Percentiles rank a stretch among this genome's conserved stretches.
These are phyloP conservation scores for Arremon brunneinucha DNA, from an alignment of 2,797 vertebrate species.

Conservation along the genomic window DNA sequence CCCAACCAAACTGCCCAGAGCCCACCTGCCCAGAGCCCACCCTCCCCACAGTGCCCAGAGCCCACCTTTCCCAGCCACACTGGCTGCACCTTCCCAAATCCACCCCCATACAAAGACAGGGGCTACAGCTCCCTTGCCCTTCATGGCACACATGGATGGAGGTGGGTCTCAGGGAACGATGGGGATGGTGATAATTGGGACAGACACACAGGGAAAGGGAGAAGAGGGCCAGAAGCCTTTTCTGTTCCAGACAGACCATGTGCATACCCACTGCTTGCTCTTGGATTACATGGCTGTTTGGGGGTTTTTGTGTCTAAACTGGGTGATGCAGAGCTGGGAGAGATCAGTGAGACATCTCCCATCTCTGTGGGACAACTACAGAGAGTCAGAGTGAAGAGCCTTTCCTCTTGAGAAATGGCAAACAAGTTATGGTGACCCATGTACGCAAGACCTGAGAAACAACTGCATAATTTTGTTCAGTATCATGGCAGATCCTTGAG, in stretches of 20 bases:
- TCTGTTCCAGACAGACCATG: neutral
- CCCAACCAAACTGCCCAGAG: neutral
- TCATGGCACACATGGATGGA: accelerated
- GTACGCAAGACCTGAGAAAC: neutral
- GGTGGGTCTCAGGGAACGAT: neutral
- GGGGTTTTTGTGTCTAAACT: accelerated
- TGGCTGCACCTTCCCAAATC: neutral
- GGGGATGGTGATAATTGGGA: accelerated
- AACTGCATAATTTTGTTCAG: neutral
- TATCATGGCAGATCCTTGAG: neutral
- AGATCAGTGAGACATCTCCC: neutral
- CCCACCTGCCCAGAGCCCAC: neutral
- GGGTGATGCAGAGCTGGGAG: neutral
- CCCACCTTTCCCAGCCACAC: neutral
- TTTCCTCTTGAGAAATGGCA: neutral
- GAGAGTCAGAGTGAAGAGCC: neutral
- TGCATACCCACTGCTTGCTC: neutral
- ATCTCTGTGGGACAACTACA: neutral
- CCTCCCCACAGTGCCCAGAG: too few relatives aligned
- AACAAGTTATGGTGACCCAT: neutral
- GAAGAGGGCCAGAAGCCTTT: neutral
- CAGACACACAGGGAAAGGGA: neutral
- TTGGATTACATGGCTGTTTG: neutral
- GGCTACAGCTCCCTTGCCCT: neutral
- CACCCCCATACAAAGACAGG: neutral